These are phyloP conservation scores for Oenanthe melanoleuca DNA, from an alignment of 2,113 vertebrate species.

Conservation along the genomic window DNA sequence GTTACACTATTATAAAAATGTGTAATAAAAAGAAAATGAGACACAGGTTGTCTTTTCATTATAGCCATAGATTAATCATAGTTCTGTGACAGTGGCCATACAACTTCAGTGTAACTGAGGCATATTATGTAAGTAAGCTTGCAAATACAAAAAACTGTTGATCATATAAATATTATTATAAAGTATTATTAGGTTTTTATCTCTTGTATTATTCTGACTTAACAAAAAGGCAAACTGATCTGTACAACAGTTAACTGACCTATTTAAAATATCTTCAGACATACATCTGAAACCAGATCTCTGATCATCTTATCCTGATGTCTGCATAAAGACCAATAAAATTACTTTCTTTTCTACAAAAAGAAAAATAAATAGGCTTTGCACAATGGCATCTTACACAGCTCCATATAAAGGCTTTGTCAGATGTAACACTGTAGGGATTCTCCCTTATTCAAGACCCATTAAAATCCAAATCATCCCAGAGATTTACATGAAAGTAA, in stretches of 20 bases:
- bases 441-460: background rate
- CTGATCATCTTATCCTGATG: constrained; percentile 1
- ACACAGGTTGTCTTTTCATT: background rate
- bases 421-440: background rate
- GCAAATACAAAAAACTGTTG: background rate
- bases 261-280: constrained; percentile 18
- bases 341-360: constrained; percentile 9
- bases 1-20: background rate
- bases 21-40: background rate
- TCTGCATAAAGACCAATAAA: background rate
- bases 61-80: background rate
- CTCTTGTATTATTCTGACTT: background rate
- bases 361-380: constrained; percentile 37
- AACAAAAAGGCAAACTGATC: background rate
- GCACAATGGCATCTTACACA: background rate
- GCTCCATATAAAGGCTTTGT: background rate
- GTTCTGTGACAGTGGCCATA: background rate
- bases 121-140: background rate
- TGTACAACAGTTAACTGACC: background rate
- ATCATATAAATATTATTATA: background rate
- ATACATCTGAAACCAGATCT: background rate
- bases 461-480: background rate
- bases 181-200: background rate
- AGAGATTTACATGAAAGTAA: background rate
- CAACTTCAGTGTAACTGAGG: background rate